A percentile compares a stretch with the other conserved stretches of the same genome.
These are phyloP conservation scores for Ctena decussata DNA, from an alignment of 2,888 invertebrate species.

Conservation along the genomic window DNA sequence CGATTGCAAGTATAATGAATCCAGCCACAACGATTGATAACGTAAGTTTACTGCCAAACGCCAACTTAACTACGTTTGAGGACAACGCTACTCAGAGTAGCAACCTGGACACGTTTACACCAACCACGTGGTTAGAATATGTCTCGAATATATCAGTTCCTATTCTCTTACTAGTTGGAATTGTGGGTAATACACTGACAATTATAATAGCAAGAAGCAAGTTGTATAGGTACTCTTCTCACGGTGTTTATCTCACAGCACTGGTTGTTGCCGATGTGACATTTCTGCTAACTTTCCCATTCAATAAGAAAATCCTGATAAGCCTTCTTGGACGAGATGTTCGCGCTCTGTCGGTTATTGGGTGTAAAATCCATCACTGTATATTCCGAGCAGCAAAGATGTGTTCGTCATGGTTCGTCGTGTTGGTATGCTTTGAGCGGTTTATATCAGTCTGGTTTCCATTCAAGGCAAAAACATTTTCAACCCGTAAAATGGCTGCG, in stretches of 20 bases:
- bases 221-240: not conserved
- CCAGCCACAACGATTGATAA: too few relatives aligned
- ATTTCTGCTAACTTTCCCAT: not conserved
- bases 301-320: not conserved
- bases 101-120: too few relatives aligned
- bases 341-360: not conserved
- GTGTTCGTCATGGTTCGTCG: not conserved
- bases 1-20: too few relatives aligned
- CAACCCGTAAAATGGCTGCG: not conserved
- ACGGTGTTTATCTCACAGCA: not conserved
- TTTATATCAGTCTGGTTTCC: not conserved
- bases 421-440: not conserved
- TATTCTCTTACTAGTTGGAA: not conserved
- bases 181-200: not conserved
- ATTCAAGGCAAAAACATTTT: not conserved
- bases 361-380: not conserved
- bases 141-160: not conserved
- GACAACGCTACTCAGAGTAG: too few relatives aligned
- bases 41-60: too few relatives aligned
- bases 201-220: not conserved
- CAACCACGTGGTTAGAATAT: too few relatives aligned
- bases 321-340: not conserved
- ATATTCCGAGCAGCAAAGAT: not conserved
- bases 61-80: too few relatives aligned
- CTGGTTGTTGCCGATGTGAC: not conserved